phyloP scores from a whole-genome alignment of 1,140 invertebrate genomes.

The Pectinophora gossypiella region DNA sequence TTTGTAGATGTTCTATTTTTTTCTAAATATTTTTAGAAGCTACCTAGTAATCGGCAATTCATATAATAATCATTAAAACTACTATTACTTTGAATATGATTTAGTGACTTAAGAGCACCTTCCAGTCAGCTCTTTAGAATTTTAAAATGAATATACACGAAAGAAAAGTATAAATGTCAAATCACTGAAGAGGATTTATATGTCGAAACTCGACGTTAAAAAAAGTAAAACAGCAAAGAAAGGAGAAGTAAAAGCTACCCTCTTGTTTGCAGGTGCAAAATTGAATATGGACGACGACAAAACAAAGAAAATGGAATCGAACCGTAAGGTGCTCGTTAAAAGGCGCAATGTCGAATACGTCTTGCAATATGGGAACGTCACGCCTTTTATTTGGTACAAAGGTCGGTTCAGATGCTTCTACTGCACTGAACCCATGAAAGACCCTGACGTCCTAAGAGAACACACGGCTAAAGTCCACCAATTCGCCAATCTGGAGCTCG shows the following conservation, averaged over 20 bases:
- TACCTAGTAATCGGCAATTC: no score
- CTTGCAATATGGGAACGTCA: slow-evolving; percentile 57
- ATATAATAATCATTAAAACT: no score
- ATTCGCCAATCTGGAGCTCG: slow-evolving; percentile 48
- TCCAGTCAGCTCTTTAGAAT: no score
- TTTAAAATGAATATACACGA: no score
- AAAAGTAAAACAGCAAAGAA: slow-evolving; percentile 8
- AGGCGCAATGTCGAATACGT: slow-evolving; percentile 59
- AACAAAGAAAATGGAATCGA: slow-evolving; percentile 55
- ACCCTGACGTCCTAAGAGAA: slow-evolving; percentile 38
- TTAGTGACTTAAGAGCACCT: no score
- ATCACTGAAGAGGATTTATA: no score
- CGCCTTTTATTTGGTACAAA: slow-evolving; percentile 63
- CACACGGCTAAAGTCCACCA: slow-evolving; percentile 47
- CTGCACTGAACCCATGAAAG: slow-evolving; percentile 54
- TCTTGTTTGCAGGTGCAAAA: slow-evolving; percentile 67
- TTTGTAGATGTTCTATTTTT: no score
- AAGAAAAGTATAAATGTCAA: no score
- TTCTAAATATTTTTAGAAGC: no score
- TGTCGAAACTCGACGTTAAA: no score
- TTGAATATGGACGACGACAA: slow-evolving; percentile 50
- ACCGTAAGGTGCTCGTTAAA: slow-evolving; percentile 50
- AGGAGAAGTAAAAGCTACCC: slow-evolving; percentile 22
- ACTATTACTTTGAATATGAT: no score
- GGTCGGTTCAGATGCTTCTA: slow-evolving; percentile 59